Evolutionary conservation across 1,140 invertebrate species (phyloP).

Genomic region (Elymnias hypermnestra): DNA sequence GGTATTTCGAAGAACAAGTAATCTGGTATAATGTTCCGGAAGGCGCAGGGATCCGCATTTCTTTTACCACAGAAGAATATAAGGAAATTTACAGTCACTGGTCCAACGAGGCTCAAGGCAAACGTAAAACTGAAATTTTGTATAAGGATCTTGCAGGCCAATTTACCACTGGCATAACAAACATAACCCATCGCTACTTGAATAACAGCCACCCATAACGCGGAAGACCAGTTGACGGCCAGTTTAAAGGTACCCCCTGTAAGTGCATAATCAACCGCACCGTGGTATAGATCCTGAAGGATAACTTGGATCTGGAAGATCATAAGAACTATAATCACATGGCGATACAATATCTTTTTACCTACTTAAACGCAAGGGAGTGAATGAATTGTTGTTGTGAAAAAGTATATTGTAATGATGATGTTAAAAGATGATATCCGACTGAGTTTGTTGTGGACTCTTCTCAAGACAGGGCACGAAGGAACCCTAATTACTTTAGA

Average conservation of each 20-base stretch:
- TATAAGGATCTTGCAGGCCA: conserved; percentile 96
- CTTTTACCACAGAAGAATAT: conserved; percentile 91
- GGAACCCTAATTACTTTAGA: no score
- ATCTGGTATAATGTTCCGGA: conserved; percentile 87
- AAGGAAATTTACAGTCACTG: conserved; percentile 90
- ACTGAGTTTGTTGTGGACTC: no score
- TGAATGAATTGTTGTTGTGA: no score
- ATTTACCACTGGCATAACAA: conserved; percentile 92
- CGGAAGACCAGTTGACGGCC: conserved; percentile 78
- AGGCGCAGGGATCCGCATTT: conserved; percentile 90
- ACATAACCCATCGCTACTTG: conserved; percentile 89
- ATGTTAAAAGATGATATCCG: no score
- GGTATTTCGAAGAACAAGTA: conserved; percentile 94
- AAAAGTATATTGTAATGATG: no score
- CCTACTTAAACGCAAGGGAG: no score
- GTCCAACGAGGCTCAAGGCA: conserved; percentile 93
- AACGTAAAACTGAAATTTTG: conserved; percentile 97
- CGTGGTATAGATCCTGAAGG: conserved; percentile 73
- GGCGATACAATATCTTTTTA: no score
- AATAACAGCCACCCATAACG: conserved; percentile 86
- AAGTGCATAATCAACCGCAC: conserved; percentile 80
- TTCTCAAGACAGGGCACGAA: no score
- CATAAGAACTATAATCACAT: no score
- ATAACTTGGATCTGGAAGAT: conserved; percentile 75
- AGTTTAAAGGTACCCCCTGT: conserved; percentile 82